These are phyloP conservation scores for Callithrix jacchus DNA, from an alignment of 2,113 vertebrate genomes.

Conservation along the genomic window DNA sequence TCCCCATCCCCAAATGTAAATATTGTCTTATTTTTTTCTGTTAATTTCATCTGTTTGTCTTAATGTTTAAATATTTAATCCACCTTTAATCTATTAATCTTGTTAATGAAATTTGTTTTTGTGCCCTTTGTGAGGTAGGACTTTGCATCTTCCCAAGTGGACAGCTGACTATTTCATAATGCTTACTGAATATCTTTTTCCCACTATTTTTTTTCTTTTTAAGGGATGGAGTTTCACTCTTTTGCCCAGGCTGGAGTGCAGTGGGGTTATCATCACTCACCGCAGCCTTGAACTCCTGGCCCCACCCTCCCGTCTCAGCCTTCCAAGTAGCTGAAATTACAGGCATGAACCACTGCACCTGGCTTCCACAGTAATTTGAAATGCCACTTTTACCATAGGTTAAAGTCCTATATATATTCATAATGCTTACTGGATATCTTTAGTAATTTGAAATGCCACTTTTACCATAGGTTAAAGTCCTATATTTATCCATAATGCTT, in stretches of 20 bases:
- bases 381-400: background rate
- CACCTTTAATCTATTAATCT: background rate
- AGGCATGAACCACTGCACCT: too few species aligned
- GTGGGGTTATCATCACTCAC: too few species aligned
- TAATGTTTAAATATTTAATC: constrained; percentile 22
- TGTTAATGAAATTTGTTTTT: background rate
- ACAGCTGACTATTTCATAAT: background rate
- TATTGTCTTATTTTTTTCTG: background rate
- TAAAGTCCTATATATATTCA: too few species aligned
- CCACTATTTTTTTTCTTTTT: too few species aligned
- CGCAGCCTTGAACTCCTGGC: too few species aligned
- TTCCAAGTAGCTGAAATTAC: too few species aligned
- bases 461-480: too few species aligned
- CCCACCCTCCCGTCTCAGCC: too few species aligned
- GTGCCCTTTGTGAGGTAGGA: background rate
- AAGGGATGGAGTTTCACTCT: too few species aligned
- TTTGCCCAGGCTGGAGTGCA: too few species aligned
- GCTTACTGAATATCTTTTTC: background rate
- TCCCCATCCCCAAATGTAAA: background rate
- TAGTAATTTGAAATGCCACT: constrained; percentile 13
- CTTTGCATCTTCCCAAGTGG: background rate
- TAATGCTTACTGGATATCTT: too few species aligned
- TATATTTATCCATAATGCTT: too few species aligned
- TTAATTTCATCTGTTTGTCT: background rate
- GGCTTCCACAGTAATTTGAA: background rate